A percentile compares a stretch with the other conserved stretches of the same genome.
Evolutionary conservation across 92 coral and sea anemone genomes (phyloP).

Genomic region (Actinostola sp.): DNA sequence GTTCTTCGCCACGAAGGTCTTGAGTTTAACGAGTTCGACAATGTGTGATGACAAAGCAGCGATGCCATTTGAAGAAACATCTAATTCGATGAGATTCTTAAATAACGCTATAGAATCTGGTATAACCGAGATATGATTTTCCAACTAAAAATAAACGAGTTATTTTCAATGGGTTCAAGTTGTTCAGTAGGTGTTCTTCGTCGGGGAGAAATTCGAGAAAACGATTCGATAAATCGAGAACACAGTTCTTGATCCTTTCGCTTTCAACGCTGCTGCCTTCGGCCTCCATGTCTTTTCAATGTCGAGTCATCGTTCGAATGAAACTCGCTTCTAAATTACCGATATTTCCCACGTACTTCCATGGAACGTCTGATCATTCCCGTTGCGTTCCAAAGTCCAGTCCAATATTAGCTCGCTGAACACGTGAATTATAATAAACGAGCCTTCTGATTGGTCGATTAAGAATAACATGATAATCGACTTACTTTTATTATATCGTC

Average conservation of each 20-base stretch:
- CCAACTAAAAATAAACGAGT: conserved; percentile 78
- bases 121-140: conserved; percentile 74
- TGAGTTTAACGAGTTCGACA: conserved; percentile 73
- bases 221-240: conserved; percentile 74
- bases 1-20: conserved; percentile 67
- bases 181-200: conserved; percentile 65
- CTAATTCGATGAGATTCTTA: conserved; percentile 74
- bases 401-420: background rate
- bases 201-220: conserved; percentile 76
- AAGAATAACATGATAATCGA: too few species aligned
- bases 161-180: conserved; percentile 56
- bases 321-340: background rate
- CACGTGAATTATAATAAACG: background rate
- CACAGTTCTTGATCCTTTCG: conserved; percentile 27
- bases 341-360: background rate
- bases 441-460: conserved; percentile 11
- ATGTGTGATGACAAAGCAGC: conserved; percentile 71
- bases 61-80: conserved; percentile 84
- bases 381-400: conserved; percentile 15
- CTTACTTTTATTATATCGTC: too few species aligned
- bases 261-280: background rate
- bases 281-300: conserved; percentile 36
- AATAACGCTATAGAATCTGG: conserved; percentile 81
- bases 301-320: background rate
- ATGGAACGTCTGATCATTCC: background rate